These are phyloP conservation scores for Avahi laniger DNA, from an alignment of 2,797 vertebrate genomes.

Conservation along the genomic window DNA sequence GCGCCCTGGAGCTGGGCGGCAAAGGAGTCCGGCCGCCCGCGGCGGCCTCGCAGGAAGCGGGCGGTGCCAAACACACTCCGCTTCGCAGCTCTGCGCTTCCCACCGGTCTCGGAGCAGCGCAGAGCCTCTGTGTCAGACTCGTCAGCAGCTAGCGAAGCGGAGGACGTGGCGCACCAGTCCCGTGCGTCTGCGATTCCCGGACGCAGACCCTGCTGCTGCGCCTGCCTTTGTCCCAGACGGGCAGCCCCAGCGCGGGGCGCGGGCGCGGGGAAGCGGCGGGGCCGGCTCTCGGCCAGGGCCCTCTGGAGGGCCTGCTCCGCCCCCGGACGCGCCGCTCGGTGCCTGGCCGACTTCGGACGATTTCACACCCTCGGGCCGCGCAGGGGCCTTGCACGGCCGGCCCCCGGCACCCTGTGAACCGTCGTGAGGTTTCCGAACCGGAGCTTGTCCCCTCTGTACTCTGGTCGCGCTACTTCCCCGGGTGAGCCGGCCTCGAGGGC, in stretches of 20 bases:
- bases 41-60: background rate
- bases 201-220: background rate
- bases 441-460: background rate
- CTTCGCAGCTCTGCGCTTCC: background rate
- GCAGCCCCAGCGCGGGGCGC: background rate
- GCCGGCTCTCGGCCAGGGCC: too few relatives aligned
- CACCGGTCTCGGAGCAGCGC: background rate
- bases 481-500: background rate
- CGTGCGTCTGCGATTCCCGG: background rate
- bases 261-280: fast-evolving
- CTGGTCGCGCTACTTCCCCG: background rate
- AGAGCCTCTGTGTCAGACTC: fast-evolving
- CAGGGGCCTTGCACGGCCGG: fast-evolving
- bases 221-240: conserved; percentile 40
- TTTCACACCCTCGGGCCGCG: background rate
- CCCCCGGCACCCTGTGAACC: fast-evolving
- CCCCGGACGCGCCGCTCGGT: fast-evolving
- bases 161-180: fast-evolving
- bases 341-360: background rate
- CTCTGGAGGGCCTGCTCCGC: background rate
- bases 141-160: background rate
- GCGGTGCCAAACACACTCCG: background rate
- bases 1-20: background rate
- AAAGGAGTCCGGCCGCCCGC: background rate
- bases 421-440: fast-evolving